Evolutionary conservation across 2,113 vertebrate genomes (phyloP), one percentile per base, ranked within the genome.

Genomic region (Alectura lathami): DNA sequence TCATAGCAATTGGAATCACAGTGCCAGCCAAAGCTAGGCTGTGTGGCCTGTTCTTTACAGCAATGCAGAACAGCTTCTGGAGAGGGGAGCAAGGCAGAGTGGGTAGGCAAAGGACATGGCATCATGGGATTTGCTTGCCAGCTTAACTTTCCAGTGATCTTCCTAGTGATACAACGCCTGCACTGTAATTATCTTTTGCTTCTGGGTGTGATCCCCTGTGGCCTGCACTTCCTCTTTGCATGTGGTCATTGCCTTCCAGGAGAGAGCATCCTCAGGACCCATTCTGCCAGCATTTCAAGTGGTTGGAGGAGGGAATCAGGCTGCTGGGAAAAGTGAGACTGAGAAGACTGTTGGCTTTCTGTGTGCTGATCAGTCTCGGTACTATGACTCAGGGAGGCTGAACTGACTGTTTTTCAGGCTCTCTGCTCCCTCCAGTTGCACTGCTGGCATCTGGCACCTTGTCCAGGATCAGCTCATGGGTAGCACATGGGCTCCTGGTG

Each of bases 171-270:
- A 54, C 53, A 54, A 36, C 47, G 16, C 11, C 17, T 32, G 51
- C 7, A 9, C 21, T 50, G 15, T 50, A 77, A 30, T 72, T 1
- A 0, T 16, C 57, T 75, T 3, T 11, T 1, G 0, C 75, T 75
- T 51, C 67, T 74, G n/a, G 21, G 34, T 77, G n/a, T 50, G 22
- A 15, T n/a, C 0, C 0, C 30, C 16, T 66, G 40, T 54, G 40
- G 6, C 18, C 27, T 64, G 15, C 34, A 15, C 17, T 66, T 45
- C 23, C 10, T 88, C 34, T 34, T 13, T 40, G 45, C 6, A 20
- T 4, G 7, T 11, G 29, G 34, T 57, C 67, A 50, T 26, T 87
- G 17, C n/a, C 11, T 57, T 74, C n/a, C 15, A 50, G 63, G 26
- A 38, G 0, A 54, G 26, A 81, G 50, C 57, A 40, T 68, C 40